Evolutionary conservation across 1,140 invertebrate species (phyloP), one percentile per base, ranked within the genome.

Genomic region (Cepaea nemoralis): DNA sequence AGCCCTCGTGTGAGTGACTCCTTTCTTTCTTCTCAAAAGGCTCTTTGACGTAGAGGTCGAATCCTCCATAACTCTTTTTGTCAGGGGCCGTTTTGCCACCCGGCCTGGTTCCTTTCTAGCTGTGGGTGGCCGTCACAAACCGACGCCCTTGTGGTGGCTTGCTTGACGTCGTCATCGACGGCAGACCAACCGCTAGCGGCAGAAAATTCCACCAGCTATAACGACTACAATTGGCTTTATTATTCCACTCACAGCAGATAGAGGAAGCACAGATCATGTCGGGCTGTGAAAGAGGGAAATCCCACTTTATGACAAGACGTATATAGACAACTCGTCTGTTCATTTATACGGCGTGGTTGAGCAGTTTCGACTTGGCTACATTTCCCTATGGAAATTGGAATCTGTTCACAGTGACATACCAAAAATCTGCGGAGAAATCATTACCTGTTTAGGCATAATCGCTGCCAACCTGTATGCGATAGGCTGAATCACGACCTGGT

Each of bases 201-300:
- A 63, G 19, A 63, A 63, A 31, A 31, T 63, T 63, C 59, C n/a
- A 27, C 3, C 59, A 0, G 3, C n/a, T 31, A 63, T 63, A 31
- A 10, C 27, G 59, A 63, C 50, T 45, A 55, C 59, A 63, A 63
- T 63, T 63, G 59, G 59, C 27, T 63, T 63, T 63, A 63, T 63
- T 63, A 63, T 31, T 63, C n/a, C 59, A 27, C 27, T 63, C 27
- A 63, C 59, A 63, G 27, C 5, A 31, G 59, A 31, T 5, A 59
- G 55, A n/a, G n/a, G 50, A 45, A 45, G 42, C 42, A 16, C 42
- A 16, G 16, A 10, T 45, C 42, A 45, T 45, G 6, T 45, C 42
- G 16, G 42, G 42, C 42, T n/a, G n/a, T 48, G 45, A 55, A 3
- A 22, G 50, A 24, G 24, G 6, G 3, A 16, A 27, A 63, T 31